These are phyloP conservation scores for Dascillus cervinus DNA, from an alignment of 2,888 invertebrate genomes.

Conservation along the genomic window DNA sequence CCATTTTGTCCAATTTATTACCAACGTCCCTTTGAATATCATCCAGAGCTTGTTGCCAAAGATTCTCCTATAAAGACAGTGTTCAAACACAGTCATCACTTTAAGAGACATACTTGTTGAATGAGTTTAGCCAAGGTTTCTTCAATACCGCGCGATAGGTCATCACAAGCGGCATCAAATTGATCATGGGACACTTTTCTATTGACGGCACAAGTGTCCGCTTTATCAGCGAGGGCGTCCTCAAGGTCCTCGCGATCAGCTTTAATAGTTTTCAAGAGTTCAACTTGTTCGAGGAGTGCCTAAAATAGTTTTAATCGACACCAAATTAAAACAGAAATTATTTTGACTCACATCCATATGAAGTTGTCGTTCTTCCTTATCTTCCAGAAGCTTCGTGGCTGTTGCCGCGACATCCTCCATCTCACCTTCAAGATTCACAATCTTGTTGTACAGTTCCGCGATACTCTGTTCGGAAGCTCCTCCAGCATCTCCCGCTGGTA, in stretches of 20 bases:
- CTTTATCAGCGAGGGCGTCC: slow-evolving; percentile 67
- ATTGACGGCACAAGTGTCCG: slow-evolving; percentile 59
- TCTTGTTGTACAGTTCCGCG: slow-evolving; percentile 36
- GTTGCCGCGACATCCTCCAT: slow-evolving; percentile 37
- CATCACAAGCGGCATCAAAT: slow-evolving; percentile 62
- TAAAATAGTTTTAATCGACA: slow-evolving; percentile 24
- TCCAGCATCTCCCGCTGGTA: slow-evolving; percentile 16
- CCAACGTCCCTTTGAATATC: slow-evolving; percentile 62
- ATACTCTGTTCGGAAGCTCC: slow-evolving; percentile 22
- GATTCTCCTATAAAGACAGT: slow-evolving; percentile 43
- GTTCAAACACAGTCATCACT: background rate
- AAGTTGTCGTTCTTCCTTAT: slow-evolving; percentile 48
- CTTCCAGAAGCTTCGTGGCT: slow-evolving; percentile 45
- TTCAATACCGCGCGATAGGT: slow-evolving; percentile 55
- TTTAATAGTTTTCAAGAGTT: slow-evolving; percentile 57
- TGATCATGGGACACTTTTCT: slow-evolving; percentile 67
- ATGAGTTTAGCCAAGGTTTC: slow-evolving; percentile 55
- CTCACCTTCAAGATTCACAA: slow-evolving; percentile 40
- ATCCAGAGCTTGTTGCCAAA: slow-evolving; percentile 59
- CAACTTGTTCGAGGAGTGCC: slow-evolving; percentile 57
- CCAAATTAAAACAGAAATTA: too few relatives aligned
- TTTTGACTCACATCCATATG: slow-evolving; percentile 49
- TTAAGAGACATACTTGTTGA: slow-evolving; percentile 43
- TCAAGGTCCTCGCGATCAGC: slow-evolving; percentile 64
- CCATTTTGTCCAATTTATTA: slow-evolving; percentile 57